phyloP scores from a whole-genome alignment of 1,140 invertebrate genomes.

The Eumeta japonica region DNA sequence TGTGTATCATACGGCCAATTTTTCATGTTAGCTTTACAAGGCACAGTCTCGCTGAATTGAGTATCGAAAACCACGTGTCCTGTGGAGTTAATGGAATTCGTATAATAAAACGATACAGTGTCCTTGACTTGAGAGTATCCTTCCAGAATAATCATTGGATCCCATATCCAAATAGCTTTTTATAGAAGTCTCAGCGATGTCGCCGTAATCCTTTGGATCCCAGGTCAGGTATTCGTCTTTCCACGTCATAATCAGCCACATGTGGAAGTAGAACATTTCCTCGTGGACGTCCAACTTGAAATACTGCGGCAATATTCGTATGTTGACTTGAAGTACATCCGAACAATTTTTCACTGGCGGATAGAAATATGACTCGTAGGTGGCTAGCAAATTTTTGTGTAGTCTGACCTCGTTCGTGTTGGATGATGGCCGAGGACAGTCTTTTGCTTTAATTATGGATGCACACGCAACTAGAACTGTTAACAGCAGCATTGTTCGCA shows the following conservation, averaged over 20 bases:
- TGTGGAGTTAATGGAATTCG: no score
- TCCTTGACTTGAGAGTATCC: no score
- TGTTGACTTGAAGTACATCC: neutral
- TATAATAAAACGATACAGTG: no score
- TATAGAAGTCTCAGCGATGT: neutral
- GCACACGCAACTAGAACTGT: no score
- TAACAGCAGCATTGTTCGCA: no score
- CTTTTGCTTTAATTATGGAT: no score
- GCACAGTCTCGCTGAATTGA: neutral
- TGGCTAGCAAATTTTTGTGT: no score
- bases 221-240: neutral
- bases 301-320: neutral
- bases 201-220: neutral
- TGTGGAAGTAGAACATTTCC: neutral
- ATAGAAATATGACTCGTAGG: no score
- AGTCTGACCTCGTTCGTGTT: no score
- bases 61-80: neutral
- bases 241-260: neutral
- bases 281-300: neutral
- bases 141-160: no score
- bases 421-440: no score
- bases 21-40: neutral
- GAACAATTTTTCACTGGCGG: neutral
- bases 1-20: neutral
- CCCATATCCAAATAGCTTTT: no score